These are phyloP conservation scores for Cantharis flavilabris DNA, from an alignment of 2,888 invertebrate species.

Conservation along the genomic window DNA sequence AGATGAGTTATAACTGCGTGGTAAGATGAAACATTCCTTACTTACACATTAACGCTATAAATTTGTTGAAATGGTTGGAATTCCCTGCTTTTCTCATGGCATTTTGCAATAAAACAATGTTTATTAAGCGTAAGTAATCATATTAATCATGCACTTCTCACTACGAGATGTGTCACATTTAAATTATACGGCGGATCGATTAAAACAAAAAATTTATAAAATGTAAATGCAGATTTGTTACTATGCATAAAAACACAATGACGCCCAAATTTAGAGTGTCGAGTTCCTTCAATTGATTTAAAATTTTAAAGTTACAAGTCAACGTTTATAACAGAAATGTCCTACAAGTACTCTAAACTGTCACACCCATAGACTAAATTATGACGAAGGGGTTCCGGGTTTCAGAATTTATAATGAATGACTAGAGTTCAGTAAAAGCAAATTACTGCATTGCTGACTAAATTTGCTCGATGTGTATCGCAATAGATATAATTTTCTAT, in stretches of 20 bases:
- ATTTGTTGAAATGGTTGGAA: slow-evolving; percentile 26
- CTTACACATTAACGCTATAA: slow-evolving; percentile 29
- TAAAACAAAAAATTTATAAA: background rate
- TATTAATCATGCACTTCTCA: slow-evolving; percentile 18
- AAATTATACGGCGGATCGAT: background rate
- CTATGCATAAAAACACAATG: background rate
- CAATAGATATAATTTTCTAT: background rate
- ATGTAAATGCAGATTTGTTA: background rate
- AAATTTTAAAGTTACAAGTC: background rate
- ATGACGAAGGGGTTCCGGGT: slow-evolving; percentile 6
- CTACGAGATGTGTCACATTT: slow-evolving; percentile 7
- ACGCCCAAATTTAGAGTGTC: background rate
- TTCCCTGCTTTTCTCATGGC: slow-evolving; percentile 15
- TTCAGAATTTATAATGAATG: slow-evolving; percentile 21
- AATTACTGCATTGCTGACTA: slow-evolving; percentile 21
- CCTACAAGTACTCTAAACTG: slow-evolving; percentile 3
- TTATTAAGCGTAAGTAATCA: slow-evolving; percentile 26
- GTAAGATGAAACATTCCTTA: slow-evolving; percentile 31
- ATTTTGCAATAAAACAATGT: slow-evolving; percentile 28
- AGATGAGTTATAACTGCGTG: slow-evolving; percentile 33
- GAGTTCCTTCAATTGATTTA: background rate
- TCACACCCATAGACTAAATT: slow-evolving; percentile 12
- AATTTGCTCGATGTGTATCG: slow-evolving; percentile 5
- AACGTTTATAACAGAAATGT: slow-evolving; percentile 2
- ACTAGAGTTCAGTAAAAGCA: slow-evolving; percentile 11